A percentile compares a stretch with the other conserved stretches of the same genome.
These are phyloP conservation scores for Tyria jacobaeae DNA, from an alignment of 2,888 invertebrate genomes.

Conservation along the genomic window DNA sequence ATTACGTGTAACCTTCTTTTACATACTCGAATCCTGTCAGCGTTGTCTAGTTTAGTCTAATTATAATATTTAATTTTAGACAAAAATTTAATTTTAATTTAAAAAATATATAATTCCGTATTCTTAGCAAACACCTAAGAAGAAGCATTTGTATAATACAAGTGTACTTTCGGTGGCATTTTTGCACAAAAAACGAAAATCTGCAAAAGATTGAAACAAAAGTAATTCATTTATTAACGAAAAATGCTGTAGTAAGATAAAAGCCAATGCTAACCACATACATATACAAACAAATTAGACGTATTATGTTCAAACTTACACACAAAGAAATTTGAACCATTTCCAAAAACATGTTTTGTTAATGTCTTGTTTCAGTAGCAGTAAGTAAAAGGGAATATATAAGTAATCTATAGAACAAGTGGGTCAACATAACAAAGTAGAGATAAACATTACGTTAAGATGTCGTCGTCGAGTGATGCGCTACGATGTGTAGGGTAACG, in stretches of 20 bases:
- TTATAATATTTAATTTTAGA: not conserved
- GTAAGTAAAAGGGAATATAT: constrained; percentile 66
- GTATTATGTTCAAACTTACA: constrained; percentile 34
- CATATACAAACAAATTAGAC: constrained; percentile 41
- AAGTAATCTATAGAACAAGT: constrained; percentile 68
- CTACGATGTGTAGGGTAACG: too few relatives aligned
- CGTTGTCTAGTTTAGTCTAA: not conserved
- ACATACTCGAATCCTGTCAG: constrained; percentile 9
- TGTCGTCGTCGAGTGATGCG: too few relatives aligned
- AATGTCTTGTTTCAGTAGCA: constrained; percentile 61
- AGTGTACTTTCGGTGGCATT: too few relatives aligned
- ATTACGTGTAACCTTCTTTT: constrained; percentile 32
- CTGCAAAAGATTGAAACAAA: constrained; percentile 5
- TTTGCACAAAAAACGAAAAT: too few relatives aligned
- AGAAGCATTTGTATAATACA: too few relatives aligned
- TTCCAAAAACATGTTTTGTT: constrained; percentile 67
- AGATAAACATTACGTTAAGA: too few relatives aligned
- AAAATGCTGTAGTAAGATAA: constrained; percentile 26
- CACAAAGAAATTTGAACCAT: constrained; percentile 59
- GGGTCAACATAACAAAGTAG: constrained; percentile 66
- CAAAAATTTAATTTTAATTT: too few relatives aligned
- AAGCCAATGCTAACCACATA: constrained; percentile 29
- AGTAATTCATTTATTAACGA: not conserved
- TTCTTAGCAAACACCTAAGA: too few relatives aligned
- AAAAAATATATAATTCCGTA: too few relatives aligned